Evolutionary conservation across 53 echinoderm and acorn worm species (phyloP).

Genomic region (Crossaster papposus): DNA sequence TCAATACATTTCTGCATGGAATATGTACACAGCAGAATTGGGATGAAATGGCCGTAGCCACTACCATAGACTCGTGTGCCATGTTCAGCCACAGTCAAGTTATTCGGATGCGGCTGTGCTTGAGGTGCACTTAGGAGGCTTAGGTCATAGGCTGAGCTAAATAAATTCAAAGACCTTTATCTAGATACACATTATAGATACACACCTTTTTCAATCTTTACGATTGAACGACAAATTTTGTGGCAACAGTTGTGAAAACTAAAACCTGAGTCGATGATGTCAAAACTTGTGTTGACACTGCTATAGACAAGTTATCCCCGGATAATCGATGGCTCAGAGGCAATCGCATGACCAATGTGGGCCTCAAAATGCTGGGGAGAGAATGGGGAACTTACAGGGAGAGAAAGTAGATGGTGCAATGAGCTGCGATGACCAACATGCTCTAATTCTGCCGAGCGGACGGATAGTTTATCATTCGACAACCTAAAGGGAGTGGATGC

Average conservation of each 20-base stretch:
- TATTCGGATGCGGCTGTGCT: no score
- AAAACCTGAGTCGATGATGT: not conserved
- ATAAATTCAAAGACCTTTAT: no score
- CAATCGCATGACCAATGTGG: not conserved
- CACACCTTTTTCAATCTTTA: not conserved
- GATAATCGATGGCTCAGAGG: not conserved
- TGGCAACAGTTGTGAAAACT: not conserved
- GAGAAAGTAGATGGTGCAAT: not conserved
- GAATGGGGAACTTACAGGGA: not conserved
- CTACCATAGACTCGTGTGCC: no score
- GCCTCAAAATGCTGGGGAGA: not conserved
- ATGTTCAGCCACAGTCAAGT: no score
- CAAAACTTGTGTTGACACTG: not conserved
- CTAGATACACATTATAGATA: no score
- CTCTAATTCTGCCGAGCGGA: not conserved
- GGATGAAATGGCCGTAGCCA: no score
- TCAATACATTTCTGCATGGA: no score
- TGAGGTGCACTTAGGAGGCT: no score
- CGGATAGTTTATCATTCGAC: conserved; percentile 15
- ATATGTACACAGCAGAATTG: no score
- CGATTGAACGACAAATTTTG: not conserved
- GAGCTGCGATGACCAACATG: conserved; percentile 21
- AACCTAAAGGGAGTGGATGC: conserved; percentile 6
- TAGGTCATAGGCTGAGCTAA: no score
- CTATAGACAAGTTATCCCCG: not conserved